Base-by-base conservation (phyloP, 2,888 invertebrate species). In the Smittia sp. region DNA sequence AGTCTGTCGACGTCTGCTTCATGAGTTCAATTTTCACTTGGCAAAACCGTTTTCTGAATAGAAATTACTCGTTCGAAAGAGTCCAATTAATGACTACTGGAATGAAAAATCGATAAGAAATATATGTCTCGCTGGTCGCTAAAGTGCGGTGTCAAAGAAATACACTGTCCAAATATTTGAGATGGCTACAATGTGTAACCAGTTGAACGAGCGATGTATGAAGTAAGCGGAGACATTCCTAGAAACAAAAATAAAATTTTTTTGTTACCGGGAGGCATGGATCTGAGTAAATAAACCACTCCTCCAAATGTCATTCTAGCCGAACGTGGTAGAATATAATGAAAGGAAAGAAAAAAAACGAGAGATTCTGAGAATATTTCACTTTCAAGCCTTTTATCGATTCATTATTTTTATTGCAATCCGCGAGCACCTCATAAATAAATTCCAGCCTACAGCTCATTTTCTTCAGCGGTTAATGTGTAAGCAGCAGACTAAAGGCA, bases 121-220 rank as follows among this genome's bases (percentile, higher is more conserved):
- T 32, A 9, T 46, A 3, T 46, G 46, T 11, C 46, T 46, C 46
- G 46, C n/a, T 46, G 2, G 4, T 3, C 15, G 38, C n/a, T n/a
- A n/a, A n/a, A n/a, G n/a, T 54, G 72, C 72, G 58, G 72, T 27
- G 58, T 54, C 72, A 72, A 72, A 72, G 72, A 62, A 72, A 58
- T 58, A 72, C 72, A 72, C 58, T 72, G 72, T 72, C 72, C 62
- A 72, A 72, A 72, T 72, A 72, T 72, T 72, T 72, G 62, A 62
- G 41, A 70, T 70, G 69, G 52, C 27, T 67, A 67, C 32, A 52
- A 52, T 32, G n/a, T 68, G 39, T 38, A 41, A 67, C 27, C 15
- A 41, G 13, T 70, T 54, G 54, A 54, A 52, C 25, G 25, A 25
- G 52, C 25, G 27, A 70, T 52, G 18, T 32, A 24, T 24, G 41